Percentiles rank a stretch among this genome's conserved stretches.
Conservation (phyloP, 1,140 invertebrate genomes). For the Dreissena polymorpha region DNA sequence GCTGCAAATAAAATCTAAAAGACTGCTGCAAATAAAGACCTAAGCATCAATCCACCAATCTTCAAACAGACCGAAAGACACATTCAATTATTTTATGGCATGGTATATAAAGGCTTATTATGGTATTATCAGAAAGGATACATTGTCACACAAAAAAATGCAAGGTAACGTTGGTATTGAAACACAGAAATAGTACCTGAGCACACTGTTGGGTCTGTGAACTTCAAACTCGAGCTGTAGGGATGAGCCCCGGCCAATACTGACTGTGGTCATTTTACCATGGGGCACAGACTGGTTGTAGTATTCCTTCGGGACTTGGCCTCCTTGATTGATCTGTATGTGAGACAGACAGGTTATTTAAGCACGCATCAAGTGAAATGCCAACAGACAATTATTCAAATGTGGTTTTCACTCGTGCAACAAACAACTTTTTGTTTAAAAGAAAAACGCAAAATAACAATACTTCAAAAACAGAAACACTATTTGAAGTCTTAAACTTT, state of each 20-base stretch:
- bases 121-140: too few species aligned
- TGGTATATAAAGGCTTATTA: too few species aligned
- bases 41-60: too few species aligned
- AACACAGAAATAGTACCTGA: conserved; percentile 65
- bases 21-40: too few species aligned
- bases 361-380: too few species aligned
- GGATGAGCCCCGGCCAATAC: conserved; percentile 67
- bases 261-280: conserved; percentile 51
- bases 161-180: too few species aligned
- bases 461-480: not conserved
- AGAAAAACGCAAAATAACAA: not conserved
- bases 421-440: not conserved
- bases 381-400: too few species aligned
- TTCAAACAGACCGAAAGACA: too few species aligned
- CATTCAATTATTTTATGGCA: too few species aligned
- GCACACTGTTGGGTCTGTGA: conserved; percentile 65
- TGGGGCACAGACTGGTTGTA: conserved; percentile 80
- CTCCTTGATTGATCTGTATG: conserved; percentile 86
- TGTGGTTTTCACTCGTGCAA: not conserved
- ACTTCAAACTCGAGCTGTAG: conserved; percentile 68
- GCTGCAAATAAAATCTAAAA: too few species aligned
- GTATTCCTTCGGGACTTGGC: conserved; percentile 89
- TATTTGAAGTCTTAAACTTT: too few species aligned
- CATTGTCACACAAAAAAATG: too few species aligned
- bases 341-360: not conserved